Evolutionary conservation across 2,113 vertebrate genomes (phyloP).

Genomic region (Proterorhinus semilunaris): DNA sequence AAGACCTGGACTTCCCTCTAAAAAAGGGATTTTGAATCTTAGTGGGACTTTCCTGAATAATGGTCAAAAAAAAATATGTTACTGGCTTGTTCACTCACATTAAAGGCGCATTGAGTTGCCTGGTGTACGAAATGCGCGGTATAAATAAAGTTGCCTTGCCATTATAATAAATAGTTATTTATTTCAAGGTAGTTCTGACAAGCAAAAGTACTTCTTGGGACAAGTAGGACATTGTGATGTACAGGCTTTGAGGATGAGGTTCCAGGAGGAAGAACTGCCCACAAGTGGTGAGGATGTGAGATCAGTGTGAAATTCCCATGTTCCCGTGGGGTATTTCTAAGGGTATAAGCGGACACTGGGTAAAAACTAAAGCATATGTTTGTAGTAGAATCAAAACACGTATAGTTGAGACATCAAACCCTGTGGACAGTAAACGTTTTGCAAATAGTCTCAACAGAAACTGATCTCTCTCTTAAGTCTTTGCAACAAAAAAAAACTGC

Average conservation of each 20-base stretch:
- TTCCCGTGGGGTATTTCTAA: constrained; percentile 1
- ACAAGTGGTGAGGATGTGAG: constrained; percentile 24
- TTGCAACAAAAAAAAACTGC: background rate
- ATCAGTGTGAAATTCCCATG: constrained; percentile 43
- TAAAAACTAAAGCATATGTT: background rate
- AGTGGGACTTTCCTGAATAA: no score
- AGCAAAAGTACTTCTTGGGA: background rate
- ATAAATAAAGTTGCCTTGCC: no score
- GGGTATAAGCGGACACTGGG: background rate
- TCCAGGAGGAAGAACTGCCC: constrained; percentile 18
- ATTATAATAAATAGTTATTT: no score
- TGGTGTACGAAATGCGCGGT: no score
- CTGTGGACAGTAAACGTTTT: background rate
- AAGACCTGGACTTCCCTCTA: no score
- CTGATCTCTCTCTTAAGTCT: background rate
- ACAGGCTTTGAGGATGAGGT: constrained; percentile 21
- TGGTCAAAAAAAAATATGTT: no score
- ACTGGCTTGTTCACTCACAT: no score
- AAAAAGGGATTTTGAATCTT: no score
- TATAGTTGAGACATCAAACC: no score
- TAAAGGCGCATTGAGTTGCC: no score
- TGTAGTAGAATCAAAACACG: no score
- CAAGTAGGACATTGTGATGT: background rate
- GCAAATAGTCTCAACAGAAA: background rate
- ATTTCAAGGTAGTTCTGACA: no score